Base-by-base conservation (phyloP, 2,797 vertebrate species). In the Pangasius sanitwongsei region DNA sequence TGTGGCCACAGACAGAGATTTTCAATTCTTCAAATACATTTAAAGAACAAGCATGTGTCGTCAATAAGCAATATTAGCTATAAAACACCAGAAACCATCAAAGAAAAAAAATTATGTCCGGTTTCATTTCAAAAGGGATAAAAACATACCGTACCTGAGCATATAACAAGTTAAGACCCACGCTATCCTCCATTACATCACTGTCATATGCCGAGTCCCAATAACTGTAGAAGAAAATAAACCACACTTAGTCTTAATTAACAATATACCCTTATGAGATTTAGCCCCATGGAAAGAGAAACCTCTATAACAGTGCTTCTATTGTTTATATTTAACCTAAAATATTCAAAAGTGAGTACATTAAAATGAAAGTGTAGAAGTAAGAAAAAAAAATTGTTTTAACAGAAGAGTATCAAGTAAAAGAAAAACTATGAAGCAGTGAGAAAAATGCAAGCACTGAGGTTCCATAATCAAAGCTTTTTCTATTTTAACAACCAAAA, bases 181-280 rank as follows among this genome's bases (percentile, higher is more conserved):
- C 97, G 25, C 97, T 94, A 93, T 97, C 98, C 92, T 99, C 98
- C 98, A 99, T 99, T 18, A 99, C 97, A 9, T 99, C 98, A 0
- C 95, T 94, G 0, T 99, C 99, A 2, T 98, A 99, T 11, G 97
- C 96, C 15, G 97, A 97, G 94, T 99, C 99, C 99, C 99, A 99
- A 88, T 99, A 99, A 94, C 99, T 99, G 92, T 89, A 93, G 83
- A 88, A 78, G 9, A 12, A 88, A 83, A 74, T 28, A 63, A 50
- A 70, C 0, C 6, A 84, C 25, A 34, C 25, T 34, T 23, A 44
- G 50, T 74, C 12, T 57, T 80, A 12, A 41, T 41, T 2, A 16
- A 25, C 18, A 61, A 23, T 18, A 12, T 4, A 77, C 44, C 72
- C 16, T 9, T 18, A n/a, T 28, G 48, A 75, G 25, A 31, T 55